Evolutionary conservation across 2,113 vertebrate genomes (phyloP).

Genomic region (Rallus limicola): DNA sequence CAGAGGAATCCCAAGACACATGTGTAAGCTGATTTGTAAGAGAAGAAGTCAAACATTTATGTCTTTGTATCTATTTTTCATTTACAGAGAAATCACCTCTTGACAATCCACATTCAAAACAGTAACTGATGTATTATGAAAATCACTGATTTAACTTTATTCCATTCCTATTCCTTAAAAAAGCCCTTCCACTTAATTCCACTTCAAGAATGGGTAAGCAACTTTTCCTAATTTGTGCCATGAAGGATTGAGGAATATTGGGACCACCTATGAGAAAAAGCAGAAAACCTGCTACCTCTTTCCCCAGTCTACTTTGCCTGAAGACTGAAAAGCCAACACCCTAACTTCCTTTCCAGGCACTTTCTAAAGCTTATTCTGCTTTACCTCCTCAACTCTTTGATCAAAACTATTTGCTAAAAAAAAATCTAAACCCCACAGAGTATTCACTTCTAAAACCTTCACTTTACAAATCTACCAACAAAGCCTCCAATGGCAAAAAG

Average conservation of each 20-base stretch:
- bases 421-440: neutral
- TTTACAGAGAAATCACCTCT: neutral
- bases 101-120: neutral
- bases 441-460: neutral
- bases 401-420: neutral
- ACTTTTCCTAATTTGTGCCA: neutral
- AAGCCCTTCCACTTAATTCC: neutral
- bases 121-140: neutral
- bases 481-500: neutral
- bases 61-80: neutral
- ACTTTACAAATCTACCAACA: neutral
- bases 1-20: neutral
- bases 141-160: neutral
- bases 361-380: neutral
- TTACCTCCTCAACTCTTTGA: neutral
- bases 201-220: neutral
- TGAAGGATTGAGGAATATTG: neutral
- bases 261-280: neutral
- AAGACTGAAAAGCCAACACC: neutral
- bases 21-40: neutral
- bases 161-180: neutral
- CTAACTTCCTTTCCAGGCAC: neutral
- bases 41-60: neutral
- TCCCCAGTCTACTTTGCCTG: neutral
- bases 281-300: neutral